Base-by-base conservation (phyloP, 2,113 vertebrate genomes). In the Cephalopholis sonnerati region DNA sequence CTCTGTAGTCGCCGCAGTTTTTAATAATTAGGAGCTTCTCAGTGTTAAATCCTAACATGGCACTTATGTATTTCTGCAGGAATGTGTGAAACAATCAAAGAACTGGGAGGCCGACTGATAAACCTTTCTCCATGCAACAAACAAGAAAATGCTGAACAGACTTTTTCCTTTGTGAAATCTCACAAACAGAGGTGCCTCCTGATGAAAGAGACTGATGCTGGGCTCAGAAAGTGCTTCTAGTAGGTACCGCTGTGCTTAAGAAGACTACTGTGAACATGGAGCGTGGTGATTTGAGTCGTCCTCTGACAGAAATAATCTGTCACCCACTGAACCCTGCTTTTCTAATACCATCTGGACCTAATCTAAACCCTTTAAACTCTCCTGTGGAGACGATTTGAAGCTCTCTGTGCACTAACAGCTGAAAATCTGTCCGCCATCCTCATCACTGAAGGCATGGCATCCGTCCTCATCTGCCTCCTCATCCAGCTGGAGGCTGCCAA, bases 401-500 rank as follows among this genome's bases (percentile, higher is more conserved):
- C 48, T 4, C 59, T 75, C 22, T 81, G 25, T 36, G 2, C 17
- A 6, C 90, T 95, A 96, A 83, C 94, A 96, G 87, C 92, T 96
- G 90, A 96, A 97, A 83, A 96, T 93, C 59, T 93, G 95, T 20
- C 92, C 87, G 8, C 93, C 81, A 16, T 97, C 95, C 71, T 96
- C 96, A 78, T 97, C 96, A 74, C 94, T 97, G 78, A 96, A 94
- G 70, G 90, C 93, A 15, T 96, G 82, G 79, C 90, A 92, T 17
- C 87, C 87, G 13, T 96, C 96, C 3, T 93, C 93, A 73, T 95
- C 96, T 22, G 81, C 86, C 77, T 97, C 96, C 87, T 97, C 96
- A 1, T 96, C 96, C 78, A 97, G 88, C 81, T 93, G 95, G 79
- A 97, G 95, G 85, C 96, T 96, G 58, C 94, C 95, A 53, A 96